Evolutionary conservation across 2,888 invertebrate species (phyloP).

Genomic region (Zygaena filipendulae): DNA sequence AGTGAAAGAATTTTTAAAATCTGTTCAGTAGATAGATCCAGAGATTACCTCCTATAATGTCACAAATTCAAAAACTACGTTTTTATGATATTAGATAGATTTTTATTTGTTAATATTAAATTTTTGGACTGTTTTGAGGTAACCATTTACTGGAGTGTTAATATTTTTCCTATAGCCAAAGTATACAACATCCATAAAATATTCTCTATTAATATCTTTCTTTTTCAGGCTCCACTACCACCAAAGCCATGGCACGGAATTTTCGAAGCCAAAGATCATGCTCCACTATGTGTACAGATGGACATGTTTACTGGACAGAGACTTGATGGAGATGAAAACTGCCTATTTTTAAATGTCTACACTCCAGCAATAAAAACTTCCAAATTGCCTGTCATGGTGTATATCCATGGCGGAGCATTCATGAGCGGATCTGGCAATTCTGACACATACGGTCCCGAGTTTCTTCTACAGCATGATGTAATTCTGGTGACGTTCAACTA

Average conservation of each 20-base stretch:
- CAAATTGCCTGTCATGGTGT: slow-evolving; percentile 47
- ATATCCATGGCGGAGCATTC: slow-evolving; percentile 48
- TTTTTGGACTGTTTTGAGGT: too few species aligned
- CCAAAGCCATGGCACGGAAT: slow-evolving; percentile 33
- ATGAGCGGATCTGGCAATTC: slow-evolving; percentile 39
- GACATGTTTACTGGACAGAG: slow-evolving; percentile 24
- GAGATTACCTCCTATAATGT: too few species aligned
- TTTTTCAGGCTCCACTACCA: slow-evolving; percentile 36
- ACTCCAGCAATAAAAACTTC: slow-evolving; percentile 24
- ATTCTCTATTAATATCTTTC: too few species aligned
- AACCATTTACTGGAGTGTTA: too few species aligned
- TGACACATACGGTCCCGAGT: slow-evolving; percentile 37
- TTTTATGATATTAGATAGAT: too few species aligned
- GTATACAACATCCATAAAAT: too few species aligned
- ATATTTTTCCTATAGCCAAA: too few species aligned
- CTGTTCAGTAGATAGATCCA: too few species aligned
- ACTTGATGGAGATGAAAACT: slow-evolving; percentile 37
- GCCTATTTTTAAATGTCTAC: slow-evolving; percentile 41
- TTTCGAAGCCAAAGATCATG: slow-evolving; percentile 36
- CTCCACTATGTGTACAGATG: slow-evolving; percentile 38
- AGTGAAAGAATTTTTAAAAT: too few species aligned
- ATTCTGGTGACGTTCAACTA: slow-evolving; percentile 51
- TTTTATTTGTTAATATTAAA: too few species aligned
- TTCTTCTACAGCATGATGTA: slow-evolving; percentile 39
- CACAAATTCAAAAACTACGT: too few species aligned